phyloP scores from a whole-genome alignment of 2,113 vertebrate genomes.

The Pteronura brasiliensis region DNA sequence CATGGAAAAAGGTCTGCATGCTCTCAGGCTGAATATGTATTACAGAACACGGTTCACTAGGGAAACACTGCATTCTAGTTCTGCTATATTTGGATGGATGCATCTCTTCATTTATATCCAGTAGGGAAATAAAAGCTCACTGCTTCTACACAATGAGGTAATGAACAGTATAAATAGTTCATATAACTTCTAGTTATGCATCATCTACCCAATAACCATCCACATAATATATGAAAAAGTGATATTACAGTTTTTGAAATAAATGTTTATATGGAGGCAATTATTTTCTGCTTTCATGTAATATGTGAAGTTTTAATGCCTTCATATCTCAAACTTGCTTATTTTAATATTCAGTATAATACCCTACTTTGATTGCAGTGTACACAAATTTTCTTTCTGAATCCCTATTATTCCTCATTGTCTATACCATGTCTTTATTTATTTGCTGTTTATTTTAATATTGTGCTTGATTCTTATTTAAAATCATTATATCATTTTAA shows the following conservation, averaged over 20 bases:
- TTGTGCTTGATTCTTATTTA: neutral
- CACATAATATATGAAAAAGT: slow-evolving; percentile 61
- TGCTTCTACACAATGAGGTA: slow-evolving; percentile 56
- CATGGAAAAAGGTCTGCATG: neutral
- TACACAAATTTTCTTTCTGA: slow-evolving; percentile 12
- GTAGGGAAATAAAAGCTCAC: slow-evolving; percentile 59
- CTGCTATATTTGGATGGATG: slow-evolving; percentile 48
- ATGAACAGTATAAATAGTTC: slow-evolving; percentile 71
- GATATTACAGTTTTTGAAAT: slow-evolving; percentile 61
- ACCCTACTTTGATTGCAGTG: slow-evolving; percentile 5
- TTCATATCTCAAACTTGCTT: slow-evolving; percentile 60
- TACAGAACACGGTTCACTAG: slow-evolving; percentile 18
- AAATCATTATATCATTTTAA: neutral
- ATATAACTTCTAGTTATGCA: slow-evolving; percentile 59
- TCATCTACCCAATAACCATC: slow-evolving; percentile 58
- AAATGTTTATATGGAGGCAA: slow-evolving; percentile 59
- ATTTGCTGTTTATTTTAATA: neutral
- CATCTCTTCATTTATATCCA: slow-evolving; percentile 62
- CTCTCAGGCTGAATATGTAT: slow-evolving; percentile 32
- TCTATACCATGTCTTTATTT: neutral
- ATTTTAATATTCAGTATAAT: slow-evolving; percentile 60
- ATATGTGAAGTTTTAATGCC: slow-evolving; percentile 44
- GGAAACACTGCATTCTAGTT: neutral
- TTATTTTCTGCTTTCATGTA: slow-evolving; percentile 54
- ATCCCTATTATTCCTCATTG: slow-evolving; percentile 7